These are phyloP conservation scores for Silurus aristotelis DNA, from an alignment of 2,797 vertebrate genomes.

Conservation along the genomic window DNA sequence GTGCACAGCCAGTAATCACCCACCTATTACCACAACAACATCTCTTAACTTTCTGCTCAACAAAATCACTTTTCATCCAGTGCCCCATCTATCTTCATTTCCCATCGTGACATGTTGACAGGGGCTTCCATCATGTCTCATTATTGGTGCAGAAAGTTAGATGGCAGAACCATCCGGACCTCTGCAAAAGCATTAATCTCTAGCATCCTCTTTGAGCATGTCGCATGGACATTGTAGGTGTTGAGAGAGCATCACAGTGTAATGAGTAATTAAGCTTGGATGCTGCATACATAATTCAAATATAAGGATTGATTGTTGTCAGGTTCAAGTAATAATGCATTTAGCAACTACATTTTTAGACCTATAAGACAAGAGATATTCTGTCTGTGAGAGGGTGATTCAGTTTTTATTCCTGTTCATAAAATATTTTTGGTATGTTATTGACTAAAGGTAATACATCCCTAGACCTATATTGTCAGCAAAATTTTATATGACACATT, in stretches of 20 bases:
- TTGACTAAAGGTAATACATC: not conserved
- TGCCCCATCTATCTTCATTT: conserved; percentile 79
- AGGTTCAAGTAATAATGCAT: conserved; percentile 41
- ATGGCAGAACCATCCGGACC: conserved; percentile 74
- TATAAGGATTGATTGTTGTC: conserved; percentile 57
- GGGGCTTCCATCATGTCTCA: conserved; percentile 82
- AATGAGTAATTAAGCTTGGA: conserved; percentile 68
- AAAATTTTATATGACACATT: not conserved
- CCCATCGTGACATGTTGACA: conserved; percentile 72
- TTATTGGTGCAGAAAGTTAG: conserved; percentile 79
- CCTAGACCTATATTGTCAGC: not conserved
- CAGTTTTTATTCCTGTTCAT: not conserved
- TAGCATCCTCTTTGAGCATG: conserved; percentile 43
- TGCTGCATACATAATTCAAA: conserved; percentile 59
- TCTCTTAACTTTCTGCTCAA: conserved; percentile 70
- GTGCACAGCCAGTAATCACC: conserved; percentile 58
- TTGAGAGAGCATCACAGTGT: conserved; percentile 50
- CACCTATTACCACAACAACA: conserved; percentile 68
- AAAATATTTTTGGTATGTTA: not conserved
- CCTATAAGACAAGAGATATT: not conserved
- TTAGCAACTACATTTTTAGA: conserved; percentile 6
- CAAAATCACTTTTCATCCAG: conserved; percentile 76
- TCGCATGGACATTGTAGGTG: conserved; percentile 56
- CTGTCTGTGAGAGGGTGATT: not conserved
- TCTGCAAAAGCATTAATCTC: conserved; percentile 77